Base-by-base conservation (phyloP, 2,888 invertebrate species). In the Ephialtes manifestator region DNA sequence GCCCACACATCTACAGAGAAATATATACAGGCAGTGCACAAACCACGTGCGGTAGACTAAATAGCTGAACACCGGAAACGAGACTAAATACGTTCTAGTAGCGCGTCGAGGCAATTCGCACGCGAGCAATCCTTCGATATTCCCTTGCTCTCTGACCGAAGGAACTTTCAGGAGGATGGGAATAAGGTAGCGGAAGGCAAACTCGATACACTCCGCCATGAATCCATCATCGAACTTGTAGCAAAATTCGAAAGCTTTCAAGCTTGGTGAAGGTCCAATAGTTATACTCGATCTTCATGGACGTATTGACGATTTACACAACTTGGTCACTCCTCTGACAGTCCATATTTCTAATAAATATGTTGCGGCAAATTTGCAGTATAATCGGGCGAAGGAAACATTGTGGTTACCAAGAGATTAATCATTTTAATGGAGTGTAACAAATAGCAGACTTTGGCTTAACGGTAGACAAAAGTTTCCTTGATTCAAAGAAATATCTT, bases 211-310 rank as follows among this genome's bases (percentile, higher is more conserved):
- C 63, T 53, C 35, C 35, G 43, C 53, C 60, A 35, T 70, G 46
- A 70, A 79, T 79, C 63, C 70, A 63, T 63, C 79, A 83, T 79
- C 75, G 70, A 79, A 83, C 48, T 53, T 75, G 53, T 7, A 43
- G 8, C 53, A 15, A 55, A 71, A 82, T 82, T 48, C 71, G 55
- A 28, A 28, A 35, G 39, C 72, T 60, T 72, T 35, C 48, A 7
- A 43, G 35, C 58, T 68, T 43, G 28, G 65, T 48, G 67, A 31
- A 58, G 15, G 46, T 46, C 15, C 15, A 15, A 15, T 15, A 13
- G 4, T 18, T 51, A 18, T 46, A 51, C 7, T 51, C 18, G 8
- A 67, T 65, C 5, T 28, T 65, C 65, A 46, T 39, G 39, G 10
- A 31, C 39, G 39, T 39, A 39, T 39, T 39, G 10, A 39, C 24